A percentile compares a stretch with the other conserved stretches of the same genome.
phyloP scores from a whole-genome alignment of 2,797 vertebrate species.

The Masticophis lateralis region DNA sequence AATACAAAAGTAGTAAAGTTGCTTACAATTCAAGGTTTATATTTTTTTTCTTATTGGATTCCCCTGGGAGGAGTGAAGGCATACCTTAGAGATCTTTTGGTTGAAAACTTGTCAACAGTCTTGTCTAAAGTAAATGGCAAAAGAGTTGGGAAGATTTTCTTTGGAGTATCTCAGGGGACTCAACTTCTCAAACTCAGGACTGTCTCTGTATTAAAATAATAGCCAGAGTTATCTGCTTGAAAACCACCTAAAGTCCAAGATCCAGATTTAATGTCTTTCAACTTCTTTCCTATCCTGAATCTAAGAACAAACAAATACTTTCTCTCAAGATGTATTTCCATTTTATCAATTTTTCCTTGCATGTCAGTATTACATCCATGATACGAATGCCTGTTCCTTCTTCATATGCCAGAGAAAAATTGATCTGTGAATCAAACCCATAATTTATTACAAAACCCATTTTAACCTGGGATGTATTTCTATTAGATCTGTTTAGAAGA shows the following conservation, averaged over 20 bases:
- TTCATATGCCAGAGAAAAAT: background rate
- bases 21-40: background rate
- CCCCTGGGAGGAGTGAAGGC: background rate
- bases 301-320: background rate
- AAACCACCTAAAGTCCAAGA: background rate
- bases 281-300: background rate
- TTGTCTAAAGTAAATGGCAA: background rate
- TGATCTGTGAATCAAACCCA: background rate
- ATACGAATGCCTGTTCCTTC: background rate
- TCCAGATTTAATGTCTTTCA: background rate
- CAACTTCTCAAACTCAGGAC: background rate
- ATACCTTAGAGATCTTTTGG: background rate
- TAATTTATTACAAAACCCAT: background rate
- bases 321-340: background rate
- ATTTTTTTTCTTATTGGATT: background rate
- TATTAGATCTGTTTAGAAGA: background rate
- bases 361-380: background rate
- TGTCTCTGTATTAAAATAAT: background rate
- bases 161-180: background rate
- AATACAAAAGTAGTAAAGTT: background rate
- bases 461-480: background rate
- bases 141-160: background rate
- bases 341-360: background rate
- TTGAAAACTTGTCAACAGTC: background rate
- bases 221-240: background rate